These are phyloP conservation scores for Aporrectodea caliginosa DNA, from an alignment of 1,140 invertebrate species.

Conservation along the genomic window DNA sequence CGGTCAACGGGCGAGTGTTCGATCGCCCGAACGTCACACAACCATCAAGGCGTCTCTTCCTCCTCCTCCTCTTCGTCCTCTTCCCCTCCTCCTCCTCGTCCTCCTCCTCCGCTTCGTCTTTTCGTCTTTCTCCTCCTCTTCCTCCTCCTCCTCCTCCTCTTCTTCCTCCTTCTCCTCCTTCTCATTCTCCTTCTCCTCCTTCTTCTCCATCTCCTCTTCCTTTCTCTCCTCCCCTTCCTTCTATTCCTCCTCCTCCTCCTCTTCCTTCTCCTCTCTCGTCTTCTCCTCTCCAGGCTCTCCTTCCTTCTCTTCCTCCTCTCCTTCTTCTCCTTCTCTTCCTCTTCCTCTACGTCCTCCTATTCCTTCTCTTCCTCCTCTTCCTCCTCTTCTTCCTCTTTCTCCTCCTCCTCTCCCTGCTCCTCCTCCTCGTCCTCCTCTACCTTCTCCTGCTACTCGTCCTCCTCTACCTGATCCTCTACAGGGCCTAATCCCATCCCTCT, in stretches of 20 bases:
- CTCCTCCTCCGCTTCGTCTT: too few relatives aligned
- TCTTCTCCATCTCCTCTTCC: neutral
- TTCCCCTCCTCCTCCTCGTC: too few relatives aligned
- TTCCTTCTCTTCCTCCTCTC: neutral
- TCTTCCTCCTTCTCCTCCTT: neutral
- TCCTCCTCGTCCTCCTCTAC: neutral
- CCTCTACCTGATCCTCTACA: neutral
- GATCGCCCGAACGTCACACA: too few relatives aligned
- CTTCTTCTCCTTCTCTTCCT: neutral
- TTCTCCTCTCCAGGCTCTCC: neutral
- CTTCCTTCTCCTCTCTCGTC: neutral
- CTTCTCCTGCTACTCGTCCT: neutral
- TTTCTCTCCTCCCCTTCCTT: too few relatives aligned
- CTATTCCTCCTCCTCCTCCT: neutral
- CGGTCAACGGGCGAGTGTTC: too few relatives aligned
- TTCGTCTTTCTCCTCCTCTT: too few relatives aligned
- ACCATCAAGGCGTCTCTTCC: too few relatives aligned
- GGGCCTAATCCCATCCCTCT: too few relatives aligned
- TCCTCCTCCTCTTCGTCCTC: too few relatives aligned
- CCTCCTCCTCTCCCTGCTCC: neutral
- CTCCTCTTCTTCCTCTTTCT: neutral
- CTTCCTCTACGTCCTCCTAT: neutral
- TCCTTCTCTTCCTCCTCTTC: neutral
- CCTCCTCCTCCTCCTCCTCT: neutral
- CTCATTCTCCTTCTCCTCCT: neutral